Evolutionary conservation across 2,888 invertebrate species (phyloP), one percentile per base, ranked within the genome.

Genomic region (Thera britannica): DNA sequence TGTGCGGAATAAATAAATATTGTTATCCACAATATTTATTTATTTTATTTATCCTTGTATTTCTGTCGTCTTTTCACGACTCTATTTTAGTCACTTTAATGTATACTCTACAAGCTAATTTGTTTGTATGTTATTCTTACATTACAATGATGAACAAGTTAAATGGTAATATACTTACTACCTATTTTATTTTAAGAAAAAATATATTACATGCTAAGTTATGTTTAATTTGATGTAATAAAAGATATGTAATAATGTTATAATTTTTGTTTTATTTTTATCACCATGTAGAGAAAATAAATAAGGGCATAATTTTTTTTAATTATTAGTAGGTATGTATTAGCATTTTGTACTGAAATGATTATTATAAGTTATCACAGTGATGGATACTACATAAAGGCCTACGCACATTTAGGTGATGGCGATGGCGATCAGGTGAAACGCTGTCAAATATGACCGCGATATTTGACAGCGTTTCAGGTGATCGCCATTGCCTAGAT

Each of bases 141-240:
- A 9, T 46, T 46, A 46, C 44, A 46, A 46, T 75, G 80, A 79
- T 78, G 89, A 90, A 89, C 88, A 89, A 89, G 79, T 86, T 83
- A 82, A 77, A 74, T 86, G 84, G 82, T 51, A 51, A 63, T 34
- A 35, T 60, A 66, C 59, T 34, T 65, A 56, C 46, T 69, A 68
- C 57, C 49, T 68, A 65, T 68, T 34, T 52, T 80, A 76, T 23
- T 79, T 73, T 83, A 83, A 83, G 82, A 79, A 71, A 76, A 82
- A 79, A 71, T 75, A 78, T 82, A 76, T 75, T 73, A 75, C 72
- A 74, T 72, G 68, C 70, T 87, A 86, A 85, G 88, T 85, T 88
- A 89, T 88, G 88, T 87, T 89, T 83, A 84, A 88, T 86, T 85
- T 79, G 74, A 85, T 90, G 81, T 88, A 90, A 82, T 88, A 87